Base-by-base conservation (phyloP, 2,888 invertebrate species). In the Galerucella pusilla region DNA sequence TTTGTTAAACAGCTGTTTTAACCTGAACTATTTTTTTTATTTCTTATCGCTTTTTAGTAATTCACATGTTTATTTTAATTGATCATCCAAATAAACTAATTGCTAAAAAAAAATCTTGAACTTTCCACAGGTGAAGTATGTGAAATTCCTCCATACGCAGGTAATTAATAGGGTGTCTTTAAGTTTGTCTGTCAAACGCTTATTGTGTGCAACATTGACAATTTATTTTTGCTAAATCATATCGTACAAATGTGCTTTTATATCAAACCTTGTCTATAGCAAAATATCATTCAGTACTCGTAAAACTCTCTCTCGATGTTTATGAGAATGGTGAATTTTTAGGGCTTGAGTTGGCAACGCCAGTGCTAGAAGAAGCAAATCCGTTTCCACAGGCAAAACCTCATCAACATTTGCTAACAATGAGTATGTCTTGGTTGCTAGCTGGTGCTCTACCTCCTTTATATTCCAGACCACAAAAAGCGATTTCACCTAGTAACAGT, bases 301-400 rank as follows among this genome's bases (percentile, higher is more conserved):
- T 35, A 35, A 6, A 35, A 52, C n/a, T n/a, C 2, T 6, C n/a
- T 52, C 14, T 12, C 2, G 12, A 46, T 10, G 11, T 12, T 14
- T 4, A 4, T 14, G 54, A 54, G 54, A 54, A 35, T 20, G 71
- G 12, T 68, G 67, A 60, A 20, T 67, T 63, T 75, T 71, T 75
- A 88, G 88, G 87, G 73, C 79, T 94, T 78, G 94, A 94, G 85
- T 89, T 95, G 81, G 92, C 92, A 71, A 95, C 95, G 59, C 95
- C 95, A 0, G 93, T 95, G 59, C 85, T 93, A 77, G 93, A 92
- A 77, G 90, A 91, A 80, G 87, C 89, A 4, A 88, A 88, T 75
- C 89, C 89, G 10, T 89, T 89, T 86, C 78, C 81, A 11, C 80
- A 79, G 20, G 83, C 83, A 25, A 84, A 83, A 49, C 83, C 83